Evolutionary conservation across 2,888 invertebrate species (phyloP).

Genomic region (Athetis lepigone): DNA sequence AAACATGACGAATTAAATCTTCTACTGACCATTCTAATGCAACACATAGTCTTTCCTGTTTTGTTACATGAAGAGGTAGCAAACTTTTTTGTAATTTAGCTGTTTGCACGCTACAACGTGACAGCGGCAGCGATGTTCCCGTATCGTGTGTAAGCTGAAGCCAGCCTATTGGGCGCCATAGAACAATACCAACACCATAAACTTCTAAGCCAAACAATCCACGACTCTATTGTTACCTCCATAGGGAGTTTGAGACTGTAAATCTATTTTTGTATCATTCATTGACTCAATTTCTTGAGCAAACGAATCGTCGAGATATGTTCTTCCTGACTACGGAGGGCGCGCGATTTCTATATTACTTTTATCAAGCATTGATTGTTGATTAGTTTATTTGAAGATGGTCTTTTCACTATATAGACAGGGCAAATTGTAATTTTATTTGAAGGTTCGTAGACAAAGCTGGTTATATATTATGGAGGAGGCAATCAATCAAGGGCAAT

Average conservation of each 20-base stretch:
- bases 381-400: conserved; percentile 46
- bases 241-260: conserved; percentile 17
- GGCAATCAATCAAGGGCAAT: too few relatives aligned
- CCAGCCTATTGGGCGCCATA: conserved; percentile 73
- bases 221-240: neutral
- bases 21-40: conserved; percentile 2
- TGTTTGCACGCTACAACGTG: conserved; percentile 71
- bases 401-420: conserved; percentile 3
- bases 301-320: conserved; percentile 69
- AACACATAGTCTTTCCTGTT: conserved; percentile 24
- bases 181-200: conserved; percentile 32
- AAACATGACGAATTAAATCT: neutral
- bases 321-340: conserved; percentile 45
- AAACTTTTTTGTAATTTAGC: conserved; percentile 62
- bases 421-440: neutral
- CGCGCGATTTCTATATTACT: conserved; percentile 67
- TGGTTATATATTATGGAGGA: too few relatives aligned
- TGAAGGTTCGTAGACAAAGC: too few relatives aligned
- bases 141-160: conserved; percentile 65
- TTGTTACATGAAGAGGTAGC: conserved; percentile 29
- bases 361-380: conserved; percentile 60
- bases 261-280: conserved; percentile 59
- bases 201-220: conserved; percentile 7
- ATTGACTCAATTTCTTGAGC: conserved; percentile 76
- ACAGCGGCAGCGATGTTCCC: conserved; percentile 66